These are phyloP conservation scores for Gymnocephalus cernua DNA, from an alignment of 2,113 vertebrate species.

Conservation along the genomic window DNA sequence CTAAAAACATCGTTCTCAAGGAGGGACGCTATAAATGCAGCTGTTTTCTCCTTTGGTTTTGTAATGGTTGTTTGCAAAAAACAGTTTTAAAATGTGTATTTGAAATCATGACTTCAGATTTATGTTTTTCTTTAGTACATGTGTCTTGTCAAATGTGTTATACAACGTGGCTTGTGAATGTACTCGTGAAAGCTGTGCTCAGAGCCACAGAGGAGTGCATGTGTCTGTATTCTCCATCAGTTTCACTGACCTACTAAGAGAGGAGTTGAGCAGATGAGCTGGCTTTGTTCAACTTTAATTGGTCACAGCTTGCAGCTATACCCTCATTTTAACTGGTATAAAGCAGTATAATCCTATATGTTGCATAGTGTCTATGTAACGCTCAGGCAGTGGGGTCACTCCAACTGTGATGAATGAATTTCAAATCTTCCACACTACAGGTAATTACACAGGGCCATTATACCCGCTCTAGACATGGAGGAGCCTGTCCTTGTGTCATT, in stretches of 20 bases:
- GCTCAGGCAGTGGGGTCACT: constrained; percentile 65
- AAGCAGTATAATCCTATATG: constrained; percentile 78
- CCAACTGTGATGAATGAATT: constrained; percentile 72
- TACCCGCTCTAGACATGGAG: constrained; percentile 41
- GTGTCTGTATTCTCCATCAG: constrained; percentile 76
- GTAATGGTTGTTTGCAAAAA: constrained; percentile 27
- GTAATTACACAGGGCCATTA: constrained; percentile 76
- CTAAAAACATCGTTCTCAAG: constrained; percentile 45
- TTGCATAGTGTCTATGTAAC: constrained; percentile 68
- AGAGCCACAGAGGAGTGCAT: constrained; percentile 41
- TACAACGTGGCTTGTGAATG: constrained; percentile 38
- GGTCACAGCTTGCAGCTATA: constrained; percentile 81
- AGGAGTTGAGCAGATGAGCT: constrained; percentile 83
- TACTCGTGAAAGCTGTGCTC: constrained; percentile 54
- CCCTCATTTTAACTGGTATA: constrained; percentile 78
- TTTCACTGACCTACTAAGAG: constrained; percentile 84
- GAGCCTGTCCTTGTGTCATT: constrained; percentile 47
- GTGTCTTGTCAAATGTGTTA: constrained; percentile 33
- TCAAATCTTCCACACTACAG: constrained; percentile 74
- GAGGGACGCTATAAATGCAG: constrained; percentile 6
- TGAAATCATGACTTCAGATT: constrained; percentile 10
- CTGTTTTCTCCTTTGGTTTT: constrained; percentile 17
- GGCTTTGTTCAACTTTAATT: constrained; percentile 85
- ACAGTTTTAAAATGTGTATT: constrained; percentile 22
- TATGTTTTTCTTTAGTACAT: background rate